phyloP scores from a whole-genome alignment of 2,888 invertebrate genomes.

The Malthinus seriepunctatus region DNA sequence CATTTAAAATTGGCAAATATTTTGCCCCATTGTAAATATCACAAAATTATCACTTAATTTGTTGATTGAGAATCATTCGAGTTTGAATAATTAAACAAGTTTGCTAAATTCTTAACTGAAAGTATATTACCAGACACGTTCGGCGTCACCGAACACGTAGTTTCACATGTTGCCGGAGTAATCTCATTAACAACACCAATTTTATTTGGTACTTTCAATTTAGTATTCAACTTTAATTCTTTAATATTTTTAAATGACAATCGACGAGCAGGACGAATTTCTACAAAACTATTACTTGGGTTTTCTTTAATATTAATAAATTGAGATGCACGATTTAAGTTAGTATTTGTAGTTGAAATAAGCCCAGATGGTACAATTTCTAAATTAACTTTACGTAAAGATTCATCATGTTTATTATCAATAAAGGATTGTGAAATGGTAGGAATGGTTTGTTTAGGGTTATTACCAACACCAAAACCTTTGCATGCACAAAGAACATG shows the following conservation, averaged over 20 bases:
- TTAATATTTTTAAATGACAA: constrained; percentile 47
- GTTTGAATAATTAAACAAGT: constrained; percentile 34
- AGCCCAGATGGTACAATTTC: constrained; percentile 65
- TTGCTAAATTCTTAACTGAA: constrained; percentile 39
- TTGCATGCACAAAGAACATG: constrained; percentile 48
- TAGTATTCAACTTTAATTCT: constrained; percentile 40
- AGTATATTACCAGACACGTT: constrained; percentile 19
- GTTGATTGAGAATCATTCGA: too few species aligned
- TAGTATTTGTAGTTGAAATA: constrained; percentile 68
- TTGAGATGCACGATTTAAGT: constrained; percentile 54
- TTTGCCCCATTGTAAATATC: too few species aligned
- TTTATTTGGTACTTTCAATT: constrained; percentile 27
- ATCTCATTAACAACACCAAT: constrained; percentile 8
- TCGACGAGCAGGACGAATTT: constrained; percentile 26
- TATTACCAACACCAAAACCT: constrained; percentile 41
- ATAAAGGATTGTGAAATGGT: constrained; percentile 39
- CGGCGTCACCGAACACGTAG: constrained; percentile 29
- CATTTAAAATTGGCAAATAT: too few species aligned
- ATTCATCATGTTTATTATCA: constrained; percentile 26
- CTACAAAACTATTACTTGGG: constrained; percentile 36
- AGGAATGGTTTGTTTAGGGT: constrained; percentile 28
- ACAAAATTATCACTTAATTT: too few species aligned
- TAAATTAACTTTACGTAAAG: constrained; percentile 45
- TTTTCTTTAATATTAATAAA: constrained; percentile 37
- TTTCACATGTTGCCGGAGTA: constrained; percentile 40